Evolutionary conservation across 2,797 vertebrate species (phyloP).

Genomic region (Podarcis lilfordi): DNA sequence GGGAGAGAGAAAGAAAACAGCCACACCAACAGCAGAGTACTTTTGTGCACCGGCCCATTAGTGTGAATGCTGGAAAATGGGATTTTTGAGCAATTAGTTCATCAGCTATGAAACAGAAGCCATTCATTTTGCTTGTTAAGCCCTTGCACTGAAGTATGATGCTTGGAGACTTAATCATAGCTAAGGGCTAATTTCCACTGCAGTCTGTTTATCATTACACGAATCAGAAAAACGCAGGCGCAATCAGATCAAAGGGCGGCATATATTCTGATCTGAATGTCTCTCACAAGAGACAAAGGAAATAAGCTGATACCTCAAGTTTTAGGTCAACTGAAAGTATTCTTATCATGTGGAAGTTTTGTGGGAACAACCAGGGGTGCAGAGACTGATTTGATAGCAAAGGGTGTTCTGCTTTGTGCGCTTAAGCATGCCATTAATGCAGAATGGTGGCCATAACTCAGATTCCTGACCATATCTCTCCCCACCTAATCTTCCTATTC

Average conservation of each 20-base stretch:
- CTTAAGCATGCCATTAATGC: neutral
- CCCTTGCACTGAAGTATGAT: neutral
- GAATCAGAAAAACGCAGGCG: neutral
- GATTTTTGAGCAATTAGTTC: neutral
- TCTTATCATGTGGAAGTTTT: neutral
- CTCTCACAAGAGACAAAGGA: neutral
- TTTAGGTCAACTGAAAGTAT: neutral
- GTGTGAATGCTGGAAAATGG: neutral
- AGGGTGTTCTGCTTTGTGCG: neutral
- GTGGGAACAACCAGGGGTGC: neutral
- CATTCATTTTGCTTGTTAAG: neutral
- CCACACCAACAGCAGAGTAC: neutral
- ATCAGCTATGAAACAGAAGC: neutral
- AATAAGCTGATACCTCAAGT: neutral
- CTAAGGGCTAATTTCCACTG: neutral
- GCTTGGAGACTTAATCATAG: neutral
- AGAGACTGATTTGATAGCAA: neutral
- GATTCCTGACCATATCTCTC: neutral
- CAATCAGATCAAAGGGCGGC: neutral
- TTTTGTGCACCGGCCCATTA: neutral
- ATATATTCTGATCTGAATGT: neutral
- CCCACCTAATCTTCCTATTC: neutral
- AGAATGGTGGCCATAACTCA: neutral
- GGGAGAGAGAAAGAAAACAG: neutral
- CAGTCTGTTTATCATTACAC: neutral